A percentile compares a stretch with the other conserved stretches of the same genome.
Evolutionary conservation across 2,113 vertebrate species (phyloP).

Genomic region (Nothoprocta perdicaria): DNA sequence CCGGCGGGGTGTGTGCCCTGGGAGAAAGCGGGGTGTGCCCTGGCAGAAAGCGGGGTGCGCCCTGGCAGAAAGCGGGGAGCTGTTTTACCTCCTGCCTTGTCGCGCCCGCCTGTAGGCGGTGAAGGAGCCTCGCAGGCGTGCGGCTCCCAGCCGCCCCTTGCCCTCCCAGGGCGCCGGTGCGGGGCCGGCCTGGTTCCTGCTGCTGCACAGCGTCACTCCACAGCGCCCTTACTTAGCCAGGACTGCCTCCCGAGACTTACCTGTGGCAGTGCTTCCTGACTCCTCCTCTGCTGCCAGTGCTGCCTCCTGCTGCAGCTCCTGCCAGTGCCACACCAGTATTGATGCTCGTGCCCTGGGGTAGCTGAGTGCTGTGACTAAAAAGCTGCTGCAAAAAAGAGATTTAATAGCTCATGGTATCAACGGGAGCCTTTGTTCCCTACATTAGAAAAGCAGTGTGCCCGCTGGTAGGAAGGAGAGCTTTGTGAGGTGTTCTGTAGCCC

Average conservation of each 20-base stretch:
- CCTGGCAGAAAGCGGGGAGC: not conserved
- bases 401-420: not conserved
- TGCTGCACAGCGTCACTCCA: too few species aligned
- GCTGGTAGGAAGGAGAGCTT: not conserved
- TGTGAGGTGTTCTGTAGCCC: not conserved
- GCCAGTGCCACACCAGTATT: accelerated
- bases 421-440: not conserved
- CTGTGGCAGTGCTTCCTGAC: not conserved
- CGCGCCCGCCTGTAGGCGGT: not conserved
- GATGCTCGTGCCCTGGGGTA: accelerated
- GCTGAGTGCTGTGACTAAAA: accelerated
- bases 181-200: not conserved
- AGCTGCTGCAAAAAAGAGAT: accelerated
- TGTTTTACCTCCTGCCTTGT: accelerated
- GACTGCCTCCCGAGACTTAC: too few species aligned
- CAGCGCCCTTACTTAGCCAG: not conserved
- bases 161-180: accelerated
- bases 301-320: not conserved
- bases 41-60: not conserved
- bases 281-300: too few species aligned
- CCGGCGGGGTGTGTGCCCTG: not conserved
- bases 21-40: not conserved
- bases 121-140: not conserved
- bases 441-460: not conserved
- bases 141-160: accelerated